Evolutionary conservation across 2,113 vertebrate genomes (phyloP), one percentile per base, ranked within the genome.

Genomic region (Terrapene triunguis): DNA sequence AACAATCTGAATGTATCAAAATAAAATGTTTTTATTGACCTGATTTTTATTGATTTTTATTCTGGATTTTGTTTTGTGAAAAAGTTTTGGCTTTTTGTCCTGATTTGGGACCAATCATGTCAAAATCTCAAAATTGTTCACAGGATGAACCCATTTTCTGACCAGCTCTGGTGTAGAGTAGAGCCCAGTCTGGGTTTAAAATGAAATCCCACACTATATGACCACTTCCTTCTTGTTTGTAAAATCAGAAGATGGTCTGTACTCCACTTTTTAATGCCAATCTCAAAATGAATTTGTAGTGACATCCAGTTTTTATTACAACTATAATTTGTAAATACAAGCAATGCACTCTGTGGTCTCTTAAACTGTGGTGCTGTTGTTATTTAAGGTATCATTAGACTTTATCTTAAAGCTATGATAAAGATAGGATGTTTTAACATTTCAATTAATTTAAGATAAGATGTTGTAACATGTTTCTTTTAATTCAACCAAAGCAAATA

Each of bases 401-500:
- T 22, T 80, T 54, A 62, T 19, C 92, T 94, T n/a, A n/a, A 88
- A 47, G 72, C 85, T 91, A 86, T 54, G 79, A 92, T 4, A 82
- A 92, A 96, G 53, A 78, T 17, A 82, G 4, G 47, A 32, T 17
- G 48, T 94, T 32, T 88, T 51, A 84, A 10, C 7, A 12, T 44
- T 69, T 69, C 65, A 7, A 74, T 92, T 3, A 78, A 3, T 29
- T 79, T 85, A 92, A 95, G 44, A 81, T 19, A 80, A 4, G 51
- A 22, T 24, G 53, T 95, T n/a, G 84, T 48, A 82, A 11, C 6
- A 12, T 44, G 74, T 95, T 95, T 92, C 89, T 38, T 6, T 53
- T 55, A 80, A 90, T 12, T 88, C 84, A 91, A 86, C 14, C 22
- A 57, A 94, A 96, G 14, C 44, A 90, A 90, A 91, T 78, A 65